These are phyloP conservation scores for Eilema depressum DNA, from an alignment of 2,888 invertebrate genomes.

Conservation along the genomic window DNA sequence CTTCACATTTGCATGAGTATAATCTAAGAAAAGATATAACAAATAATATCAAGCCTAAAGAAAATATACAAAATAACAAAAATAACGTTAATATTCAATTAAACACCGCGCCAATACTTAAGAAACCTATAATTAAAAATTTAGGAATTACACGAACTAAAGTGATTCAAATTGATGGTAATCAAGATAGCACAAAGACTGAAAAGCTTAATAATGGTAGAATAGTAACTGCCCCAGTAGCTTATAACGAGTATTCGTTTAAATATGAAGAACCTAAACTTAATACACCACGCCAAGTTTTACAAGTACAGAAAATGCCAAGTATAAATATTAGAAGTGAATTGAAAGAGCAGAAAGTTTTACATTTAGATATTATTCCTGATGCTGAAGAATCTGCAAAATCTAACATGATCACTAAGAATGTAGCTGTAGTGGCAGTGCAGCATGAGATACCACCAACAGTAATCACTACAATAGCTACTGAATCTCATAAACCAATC, in stretches of 20 bases:
- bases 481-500: constrained; percentile 19
- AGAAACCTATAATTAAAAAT: constrained; percentile 60
- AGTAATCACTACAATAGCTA: constrained; percentile 25
- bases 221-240: constrained; percentile 60
- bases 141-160: constrained; percentile 70
- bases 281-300: constrained; percentile 52
- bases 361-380: constrained; percentile 82
- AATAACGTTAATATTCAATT: constrained; percentile 53
- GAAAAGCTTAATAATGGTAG: constrained; percentile 60
- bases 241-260: constrained; percentile 74
- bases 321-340: constrained; percentile 83
- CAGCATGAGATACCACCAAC: constrained; percentile 55
- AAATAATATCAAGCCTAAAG: constrained; percentile 31
- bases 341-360: constrained; percentile 81
- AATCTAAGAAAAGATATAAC: constrained; percentile 42
- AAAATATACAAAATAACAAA: constrained; percentile 31
- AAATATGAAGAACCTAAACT: constrained; percentile 65
- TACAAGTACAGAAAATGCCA: constrained; percentile 82
- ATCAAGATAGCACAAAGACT: constrained; percentile 52
- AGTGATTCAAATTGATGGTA: constrained; percentile 70
- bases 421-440: constrained; percentile 70
- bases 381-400: constrained; percentile 52
- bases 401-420: constrained; percentile 54
- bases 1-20: constrained; percentile 37
- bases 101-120: constrained; percentile 54